Conservation (phyloP, 2,888 invertebrate species). For the Oasisia sp. region DNA sequence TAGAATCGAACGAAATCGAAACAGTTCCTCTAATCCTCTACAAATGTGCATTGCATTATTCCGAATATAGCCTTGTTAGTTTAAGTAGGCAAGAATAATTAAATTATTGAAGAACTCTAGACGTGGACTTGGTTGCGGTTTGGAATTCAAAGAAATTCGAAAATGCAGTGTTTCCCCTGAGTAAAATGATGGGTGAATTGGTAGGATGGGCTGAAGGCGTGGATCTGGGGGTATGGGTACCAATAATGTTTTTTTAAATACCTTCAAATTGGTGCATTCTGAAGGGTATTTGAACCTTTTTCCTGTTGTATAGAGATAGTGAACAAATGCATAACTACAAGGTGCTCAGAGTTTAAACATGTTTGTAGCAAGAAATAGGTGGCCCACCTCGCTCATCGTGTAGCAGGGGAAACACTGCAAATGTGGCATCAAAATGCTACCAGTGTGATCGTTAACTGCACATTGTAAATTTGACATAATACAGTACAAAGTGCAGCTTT, state of each 20-base stretch:
- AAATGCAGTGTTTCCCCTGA: too few relatives aligned
- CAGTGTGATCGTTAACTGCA: not conserved
- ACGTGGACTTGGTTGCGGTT: not conserved
- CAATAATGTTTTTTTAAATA: too few relatives aligned
- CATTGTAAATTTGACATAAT: not conserved
- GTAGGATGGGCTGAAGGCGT: too few relatives aligned
- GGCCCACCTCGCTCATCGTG: too few relatives aligned
- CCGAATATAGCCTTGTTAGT: not conserved
- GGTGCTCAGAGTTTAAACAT: too few relatives aligned
- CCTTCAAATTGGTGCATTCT: too few relatives aligned
- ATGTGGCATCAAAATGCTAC: not conserved
- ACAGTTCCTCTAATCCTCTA: not conserved
- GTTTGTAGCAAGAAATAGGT: too few relatives aligned
- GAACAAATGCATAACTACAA: too few relatives aligned
- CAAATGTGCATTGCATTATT: not conserved
- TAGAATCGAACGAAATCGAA: not conserved
- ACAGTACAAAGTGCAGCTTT: not conserved
- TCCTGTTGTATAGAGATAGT: too few relatives aligned
- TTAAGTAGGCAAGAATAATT: not conserved
- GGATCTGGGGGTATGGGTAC: too few relatives aligned
- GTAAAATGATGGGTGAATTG: too few relatives aligned
- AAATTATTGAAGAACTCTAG: not conserved
- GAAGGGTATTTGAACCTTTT: too few relatives aligned
- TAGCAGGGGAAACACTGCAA: not conserved
- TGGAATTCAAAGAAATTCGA: not conserved